phyloP scores from a whole-genome alignment of 2,888 invertebrate species.

The Abscondita cerata region DNA sequence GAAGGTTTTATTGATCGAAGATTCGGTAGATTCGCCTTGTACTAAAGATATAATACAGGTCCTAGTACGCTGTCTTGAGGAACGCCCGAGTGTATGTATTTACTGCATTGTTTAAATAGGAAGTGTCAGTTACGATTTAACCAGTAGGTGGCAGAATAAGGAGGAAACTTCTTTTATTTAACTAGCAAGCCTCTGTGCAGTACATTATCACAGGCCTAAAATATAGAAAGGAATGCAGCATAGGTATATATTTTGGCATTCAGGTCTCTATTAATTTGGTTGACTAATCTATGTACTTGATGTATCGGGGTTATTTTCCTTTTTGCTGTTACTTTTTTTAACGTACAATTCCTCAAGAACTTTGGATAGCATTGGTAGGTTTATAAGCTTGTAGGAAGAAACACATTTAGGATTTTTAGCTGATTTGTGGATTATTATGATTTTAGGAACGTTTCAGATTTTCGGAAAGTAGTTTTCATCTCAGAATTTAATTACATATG shows the following conservation, averaged over 20 bases:
- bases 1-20: neutral
- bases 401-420: neutral
- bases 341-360: slow-evolving; percentile 1
- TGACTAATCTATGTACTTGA: neutral
- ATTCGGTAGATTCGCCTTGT: neutral
- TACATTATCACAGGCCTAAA: neutral
- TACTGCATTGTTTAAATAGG: neutral
- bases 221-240: neutral
- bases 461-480: too few species aligned
- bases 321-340: neutral
- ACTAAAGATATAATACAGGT: neutral
- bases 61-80: slow-evolving; percentile 5
- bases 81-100: slow-evolving; percentile 10
- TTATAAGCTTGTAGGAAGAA: slow-evolving; percentile 8
- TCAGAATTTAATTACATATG: too few species aligned
- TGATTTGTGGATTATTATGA: neutral
- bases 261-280: slow-evolving; percentile 3
- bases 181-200: neutral
- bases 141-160: neutral
- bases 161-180: neutral
- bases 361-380: slow-evolving; percentile 12
- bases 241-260: neutral
- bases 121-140: neutral
- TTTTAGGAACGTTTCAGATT: neutral
- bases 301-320: slow-evolving; percentile 1